Evolutionary conservation across 2,113 vertebrate genomes (phyloP).

Genomic region (Ramphastos sulfuratus): DNA sequence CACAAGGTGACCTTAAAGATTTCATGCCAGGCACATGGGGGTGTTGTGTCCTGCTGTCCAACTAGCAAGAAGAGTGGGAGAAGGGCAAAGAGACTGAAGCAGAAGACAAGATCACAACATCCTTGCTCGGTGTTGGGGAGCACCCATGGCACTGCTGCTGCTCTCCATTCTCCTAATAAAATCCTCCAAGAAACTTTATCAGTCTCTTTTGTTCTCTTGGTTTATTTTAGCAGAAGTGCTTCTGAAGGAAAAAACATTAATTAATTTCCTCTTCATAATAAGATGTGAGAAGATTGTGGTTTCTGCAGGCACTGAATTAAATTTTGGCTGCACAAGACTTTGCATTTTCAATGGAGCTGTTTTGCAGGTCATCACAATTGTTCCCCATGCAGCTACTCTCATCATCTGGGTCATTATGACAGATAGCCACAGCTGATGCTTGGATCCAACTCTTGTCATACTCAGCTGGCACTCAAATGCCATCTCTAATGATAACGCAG

Average conservation of each 20-base stretch:
- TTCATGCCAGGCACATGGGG: background rate
- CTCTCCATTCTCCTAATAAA: background rate
- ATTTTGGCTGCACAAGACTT: background rate
- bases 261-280: background rate
- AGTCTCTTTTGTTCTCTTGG: background rate
- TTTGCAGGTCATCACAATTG: conserved; percentile 59
- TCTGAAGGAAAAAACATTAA: background rate
- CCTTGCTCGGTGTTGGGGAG: background rate
- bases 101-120: background rate
- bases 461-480: conserved; percentile 37
- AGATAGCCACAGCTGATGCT: conserved; percentile 29
- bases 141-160: background rate
- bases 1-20: background rate
- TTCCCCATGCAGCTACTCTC: conserved; percentile 37
- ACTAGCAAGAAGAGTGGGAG: background rate
- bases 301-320: conserved; percentile 14
- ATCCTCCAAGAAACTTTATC: background rate
- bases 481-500: background rate
- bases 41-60: background rate
- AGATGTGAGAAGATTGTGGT: background rate
- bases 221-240: background rate
- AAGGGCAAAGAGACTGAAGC: background rate
- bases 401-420: conserved; percentile 23
- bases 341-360: conserved; percentile 15
- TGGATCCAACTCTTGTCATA: background rate